Evolutionary conservation across 2,113 vertebrate species (phyloP).

Genomic region (Poecile atricapillus): DNA sequence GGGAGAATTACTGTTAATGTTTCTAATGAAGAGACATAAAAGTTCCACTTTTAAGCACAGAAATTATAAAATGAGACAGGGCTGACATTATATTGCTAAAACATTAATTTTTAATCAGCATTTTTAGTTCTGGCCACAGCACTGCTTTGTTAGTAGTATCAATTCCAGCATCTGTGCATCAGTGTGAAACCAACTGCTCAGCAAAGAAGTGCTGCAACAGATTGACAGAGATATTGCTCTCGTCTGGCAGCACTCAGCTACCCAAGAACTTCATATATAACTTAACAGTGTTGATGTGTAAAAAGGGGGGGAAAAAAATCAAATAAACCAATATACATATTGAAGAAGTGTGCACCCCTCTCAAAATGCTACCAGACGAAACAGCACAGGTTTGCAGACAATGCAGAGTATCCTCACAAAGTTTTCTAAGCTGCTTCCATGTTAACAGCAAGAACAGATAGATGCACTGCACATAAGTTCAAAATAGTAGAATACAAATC

Average conservation of each 20-base stretch:
- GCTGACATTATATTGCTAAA: neutral
- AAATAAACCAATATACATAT: neutral
- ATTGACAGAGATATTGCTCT: neutral
- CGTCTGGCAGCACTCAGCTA: neutral
- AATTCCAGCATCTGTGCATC: neutral
- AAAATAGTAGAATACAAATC: neutral
- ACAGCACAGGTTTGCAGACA: neutral
- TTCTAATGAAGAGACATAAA: neutral
- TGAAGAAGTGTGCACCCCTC: neutral
- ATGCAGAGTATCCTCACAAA: neutral
- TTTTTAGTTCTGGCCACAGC: neutral
- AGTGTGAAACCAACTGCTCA: neutral
- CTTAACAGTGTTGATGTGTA: neutral
- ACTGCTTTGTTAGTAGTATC: neutral
- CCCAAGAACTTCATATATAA: neutral
- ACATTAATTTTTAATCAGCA: neutral
- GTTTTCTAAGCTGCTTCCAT: neutral
- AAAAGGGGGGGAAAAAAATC: fast-evolving
- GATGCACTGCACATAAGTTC: neutral
- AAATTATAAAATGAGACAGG: neutral
- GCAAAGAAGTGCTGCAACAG: neutral
- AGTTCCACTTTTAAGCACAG: neutral
- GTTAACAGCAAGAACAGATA: neutral
- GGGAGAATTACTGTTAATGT: neutral
- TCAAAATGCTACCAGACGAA: neutral